phyloP scores from a whole-genome alignment of 2,113 vertebrate genomes.

The Jaculus jaculus region DNA sequence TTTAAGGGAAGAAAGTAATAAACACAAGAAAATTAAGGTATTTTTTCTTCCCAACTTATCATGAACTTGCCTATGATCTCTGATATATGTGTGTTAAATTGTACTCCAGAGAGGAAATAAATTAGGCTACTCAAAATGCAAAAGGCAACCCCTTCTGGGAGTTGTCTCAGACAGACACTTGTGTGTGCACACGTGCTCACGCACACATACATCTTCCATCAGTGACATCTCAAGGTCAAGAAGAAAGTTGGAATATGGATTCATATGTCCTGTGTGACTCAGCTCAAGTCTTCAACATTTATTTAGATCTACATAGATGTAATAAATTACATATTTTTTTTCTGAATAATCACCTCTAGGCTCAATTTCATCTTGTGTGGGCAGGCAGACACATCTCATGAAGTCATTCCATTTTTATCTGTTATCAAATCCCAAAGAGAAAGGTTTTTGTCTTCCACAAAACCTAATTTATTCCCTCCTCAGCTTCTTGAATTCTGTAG shows the following conservation, averaged over 20 bases:
- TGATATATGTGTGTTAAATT: neutral
- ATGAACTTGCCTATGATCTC: neutral
- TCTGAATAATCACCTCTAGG: neutral
- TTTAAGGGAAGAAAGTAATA: neutral
- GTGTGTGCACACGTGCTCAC: neutral
- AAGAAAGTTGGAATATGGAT: neutral
- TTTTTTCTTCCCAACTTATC: neutral
- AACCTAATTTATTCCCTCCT: constrained; percentile 42
- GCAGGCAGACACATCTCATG: neutral
- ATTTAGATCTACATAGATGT: neutral
- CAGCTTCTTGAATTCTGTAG: constrained; percentile 21
- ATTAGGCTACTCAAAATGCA: neutral
- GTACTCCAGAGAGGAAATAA: neutral
- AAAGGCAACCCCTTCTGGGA: neutral
- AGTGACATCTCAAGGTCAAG: neutral
- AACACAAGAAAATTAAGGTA: neutral
- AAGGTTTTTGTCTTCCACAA: constrained; percentile 11
- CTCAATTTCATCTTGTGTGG: neutral
- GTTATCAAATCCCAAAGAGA: neutral
- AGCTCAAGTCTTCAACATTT: neutral
- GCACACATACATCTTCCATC: neutral
- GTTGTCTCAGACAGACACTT: neutral
- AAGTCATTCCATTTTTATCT: neutral
- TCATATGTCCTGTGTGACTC: neutral
- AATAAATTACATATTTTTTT: neutral